Evolutionary conservation across 2,888 invertebrate species (phyloP), one percentile per base, ranked within the genome.

Genomic region (Harpagoxenus sublaevis): DNA sequence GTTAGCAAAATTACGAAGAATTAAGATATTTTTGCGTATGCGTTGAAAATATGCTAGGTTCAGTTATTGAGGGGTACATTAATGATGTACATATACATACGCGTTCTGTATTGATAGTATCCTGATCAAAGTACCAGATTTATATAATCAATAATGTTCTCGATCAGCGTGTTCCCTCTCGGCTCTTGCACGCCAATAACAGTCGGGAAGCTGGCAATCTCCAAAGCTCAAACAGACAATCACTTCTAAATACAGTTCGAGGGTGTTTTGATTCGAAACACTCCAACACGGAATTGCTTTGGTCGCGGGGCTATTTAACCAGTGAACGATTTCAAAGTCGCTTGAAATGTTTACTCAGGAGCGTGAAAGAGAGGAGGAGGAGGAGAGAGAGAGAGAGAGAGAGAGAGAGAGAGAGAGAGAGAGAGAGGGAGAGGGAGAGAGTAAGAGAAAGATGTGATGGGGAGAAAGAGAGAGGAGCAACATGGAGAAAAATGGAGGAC

Each of bases 201-300:
- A 91, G 89, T 92, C 90, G 84, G 86, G 66, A 81, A 89, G 86
- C 84, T 65, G 77, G 85, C 84, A 91, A 90, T 91, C 91, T 87
- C 84, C 57, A 74, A 82, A 81, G 89, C 86, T 91, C 89, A 89
- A 92, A 91, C 89, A 89, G 84, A 90, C 92, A 92, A 93, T 93
- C 92, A 92, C 91, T 92, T 90, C 89, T 88, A 92, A 93, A 92
- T 90, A 92, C 91, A 91, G 91, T 91, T 91, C 86, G 89, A 91
- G 91, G 90, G 90, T 94, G 92, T 93, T 93, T 93, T 92, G 91
- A 94, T 91, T 93, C 89, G 92, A 94, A 94, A 93, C 91, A 93
- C 84, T 73, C 79, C 48, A 86, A 84, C 83, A 87, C 74, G 87
- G 86, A 85, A 84, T 88, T 88, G 88, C 87, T 88, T 84, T 86